Evolutionary conservation across 2,113 vertebrate species (phyloP).

Genomic region (Vulpes lagopus): DNA sequence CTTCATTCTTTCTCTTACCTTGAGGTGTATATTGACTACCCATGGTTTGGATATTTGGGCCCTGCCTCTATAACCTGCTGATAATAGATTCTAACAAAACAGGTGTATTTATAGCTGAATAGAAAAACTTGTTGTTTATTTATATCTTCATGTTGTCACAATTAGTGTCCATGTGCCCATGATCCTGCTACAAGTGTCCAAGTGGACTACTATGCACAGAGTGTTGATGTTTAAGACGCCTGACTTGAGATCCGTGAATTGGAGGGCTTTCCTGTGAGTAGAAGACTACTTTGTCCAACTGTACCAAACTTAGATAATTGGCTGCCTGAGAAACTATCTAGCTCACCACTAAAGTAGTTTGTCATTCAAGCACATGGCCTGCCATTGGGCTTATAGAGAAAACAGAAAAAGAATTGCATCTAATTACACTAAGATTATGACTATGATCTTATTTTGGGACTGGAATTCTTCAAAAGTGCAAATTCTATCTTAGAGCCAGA

Average conservation of each 20-base stretch:
- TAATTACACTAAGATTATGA: neutral
- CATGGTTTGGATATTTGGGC: neutral
- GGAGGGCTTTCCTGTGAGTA: neutral
- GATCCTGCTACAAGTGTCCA: neutral
- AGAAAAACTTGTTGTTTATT: neutral
- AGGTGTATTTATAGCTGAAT: neutral
- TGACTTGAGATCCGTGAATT: neutral
- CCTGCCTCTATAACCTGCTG: neutral
- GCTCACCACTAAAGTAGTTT: neutral
- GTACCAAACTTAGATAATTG: neutral
- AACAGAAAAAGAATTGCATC: neutral
- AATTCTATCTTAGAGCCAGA: neutral
- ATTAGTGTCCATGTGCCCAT: neutral
- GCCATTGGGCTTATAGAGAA: neutral
- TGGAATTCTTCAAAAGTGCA: conserved; percentile 42
- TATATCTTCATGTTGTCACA: neutral
- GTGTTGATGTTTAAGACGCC: neutral
- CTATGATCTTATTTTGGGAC: neutral
- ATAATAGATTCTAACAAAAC: neutral
- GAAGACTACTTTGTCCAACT: neutral
- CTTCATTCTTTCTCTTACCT: neutral
- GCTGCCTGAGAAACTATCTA: neutral
- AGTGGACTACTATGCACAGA: neutral
- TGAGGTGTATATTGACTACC: neutral
- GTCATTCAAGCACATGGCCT: neutral